A percentile compares a stretch with the other conserved stretches of the same genome.
Conservation (phyloP, 2,113 vertebrate genomes). For the Parus major region DNA sequence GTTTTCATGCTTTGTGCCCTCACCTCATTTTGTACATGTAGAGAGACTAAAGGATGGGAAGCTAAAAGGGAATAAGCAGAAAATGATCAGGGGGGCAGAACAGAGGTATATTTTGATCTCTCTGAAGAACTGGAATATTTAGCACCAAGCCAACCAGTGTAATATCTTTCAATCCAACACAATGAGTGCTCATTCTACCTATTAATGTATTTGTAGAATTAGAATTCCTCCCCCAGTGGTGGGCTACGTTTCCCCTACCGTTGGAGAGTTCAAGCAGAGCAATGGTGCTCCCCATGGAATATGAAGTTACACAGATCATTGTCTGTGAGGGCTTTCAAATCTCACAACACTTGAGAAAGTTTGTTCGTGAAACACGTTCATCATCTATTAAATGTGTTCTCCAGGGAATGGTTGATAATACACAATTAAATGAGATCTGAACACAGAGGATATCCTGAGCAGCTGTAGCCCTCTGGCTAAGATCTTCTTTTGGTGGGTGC, state of each 20-base stretch:
- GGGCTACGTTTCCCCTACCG: background rate
- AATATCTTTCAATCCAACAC: background rate
- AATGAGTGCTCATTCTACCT: background rate
- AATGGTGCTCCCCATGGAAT: background rate
- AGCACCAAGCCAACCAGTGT: background rate
- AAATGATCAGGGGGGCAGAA: background rate
- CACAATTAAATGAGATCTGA: slow-evolving; percentile 55
- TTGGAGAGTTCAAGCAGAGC: background rate
- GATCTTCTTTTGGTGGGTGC: slow-evolving; percentile 7
- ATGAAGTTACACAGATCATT: slow-evolving; percentile 25
- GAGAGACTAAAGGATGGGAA: background rate
- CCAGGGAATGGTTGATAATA: slow-evolving; percentile 29
- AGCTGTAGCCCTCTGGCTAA: slow-evolving; percentile 6
- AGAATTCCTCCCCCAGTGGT: background rate
- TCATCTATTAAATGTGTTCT: slow-evolving; percentile 38
- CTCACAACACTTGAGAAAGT: slow-evolving; percentile 9
- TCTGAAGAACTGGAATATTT: background rate
- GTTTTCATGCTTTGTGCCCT: background rate
- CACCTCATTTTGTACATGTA: background rate
- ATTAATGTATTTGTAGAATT: background rate
- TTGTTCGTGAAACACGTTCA: background rate
- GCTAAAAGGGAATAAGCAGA: background rate
- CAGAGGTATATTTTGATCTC: background rate
- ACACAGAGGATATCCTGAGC: background rate
- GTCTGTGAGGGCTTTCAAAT: slow-evolving; percentile 24